Percentiles rank a stretch among this genome's conserved stretches.
Evolutionary conservation across 2,113 vertebrate genomes (phyloP).

Genomic region (Odocoileus virginianus): DNA sequence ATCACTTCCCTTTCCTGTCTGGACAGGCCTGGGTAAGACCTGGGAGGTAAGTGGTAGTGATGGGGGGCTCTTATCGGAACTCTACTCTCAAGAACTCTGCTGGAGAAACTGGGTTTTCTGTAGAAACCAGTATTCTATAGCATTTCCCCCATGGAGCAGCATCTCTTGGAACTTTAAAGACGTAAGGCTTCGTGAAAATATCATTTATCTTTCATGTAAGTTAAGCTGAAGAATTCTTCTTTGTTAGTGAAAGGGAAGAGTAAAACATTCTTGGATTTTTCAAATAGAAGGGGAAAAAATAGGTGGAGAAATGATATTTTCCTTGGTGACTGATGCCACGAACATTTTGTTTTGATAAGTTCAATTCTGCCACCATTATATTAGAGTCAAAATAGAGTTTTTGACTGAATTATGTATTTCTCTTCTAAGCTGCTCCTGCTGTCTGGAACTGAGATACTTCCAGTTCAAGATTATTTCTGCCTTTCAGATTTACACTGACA

Average conservation of each 20-base stretch:
- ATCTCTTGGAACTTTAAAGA: neutral
- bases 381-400: conserved; percentile 56
- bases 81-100: neutral
- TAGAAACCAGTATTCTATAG: neutral
- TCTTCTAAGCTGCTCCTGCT: conserved; percentile 53
- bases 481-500: conserved; percentile 67
- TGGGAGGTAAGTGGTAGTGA: neutral
- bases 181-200: neutral
- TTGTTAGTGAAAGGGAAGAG: neutral
- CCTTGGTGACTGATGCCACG: conserved; percentile 32
- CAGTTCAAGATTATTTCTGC: conserved; percentile 55
- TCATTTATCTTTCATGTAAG: neutral
- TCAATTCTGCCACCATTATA: conserved; percentile 48
- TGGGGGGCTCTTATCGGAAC: too few relatives aligned
- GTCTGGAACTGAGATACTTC: conserved; percentile 60
- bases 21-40: neutral
- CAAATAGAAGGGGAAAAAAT: neutral
- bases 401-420: conserved; percentile 46
- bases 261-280: conserved; percentile 26
- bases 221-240: conserved; percentile 14
- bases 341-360: conserved; percentile 70
- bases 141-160: neutral
- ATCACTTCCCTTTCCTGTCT: neutral
- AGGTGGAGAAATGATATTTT: conserved; percentile 27
- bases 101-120: neutral